These are phyloP conservation scores for Xanthorhoe designata DNA, from an alignment of 2,888 invertebrate species.

Conservation along the genomic window DNA sequence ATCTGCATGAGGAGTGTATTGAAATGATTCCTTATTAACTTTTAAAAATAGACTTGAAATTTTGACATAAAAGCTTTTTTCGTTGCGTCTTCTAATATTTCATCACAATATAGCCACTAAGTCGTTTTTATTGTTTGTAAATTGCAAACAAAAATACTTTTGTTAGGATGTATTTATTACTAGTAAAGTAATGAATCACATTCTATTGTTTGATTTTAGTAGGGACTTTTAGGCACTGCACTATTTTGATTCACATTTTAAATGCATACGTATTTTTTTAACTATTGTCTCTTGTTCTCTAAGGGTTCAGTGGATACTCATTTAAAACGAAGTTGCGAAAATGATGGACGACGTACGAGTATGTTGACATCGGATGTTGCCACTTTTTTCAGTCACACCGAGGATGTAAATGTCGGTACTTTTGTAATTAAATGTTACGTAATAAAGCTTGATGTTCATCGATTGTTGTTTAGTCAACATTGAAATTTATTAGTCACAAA, in stretches of 20 bases:
- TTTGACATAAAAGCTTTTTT: neutral
- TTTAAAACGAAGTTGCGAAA: slow-evolving; percentile 62
- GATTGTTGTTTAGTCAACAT: neutral
- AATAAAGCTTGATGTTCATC: neutral
- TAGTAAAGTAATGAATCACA: too few species aligned
- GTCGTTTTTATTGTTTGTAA: too few species aligned
- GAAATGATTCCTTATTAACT: neutral
- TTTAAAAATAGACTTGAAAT: neutral
- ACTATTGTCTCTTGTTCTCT: slow-evolving; percentile 5
- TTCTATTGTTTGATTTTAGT: too few species aligned
- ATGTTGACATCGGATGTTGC: slow-evolving; percentile 73
- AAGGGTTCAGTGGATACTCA: slow-evolving; percentile 52
- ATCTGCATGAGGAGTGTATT: too few species aligned
- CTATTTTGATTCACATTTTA: too few species aligned
- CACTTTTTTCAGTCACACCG: slow-evolving; percentile 56
- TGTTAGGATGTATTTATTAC: too few species aligned
- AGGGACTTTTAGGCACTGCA: too few species aligned
- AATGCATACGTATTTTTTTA: too few species aligned
- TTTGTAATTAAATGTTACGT: slow-evolving; percentile 30
- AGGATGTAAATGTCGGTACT: slow-evolving; percentile 45
- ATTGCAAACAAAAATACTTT: too few species aligned
- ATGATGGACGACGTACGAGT: slow-evolving; percentile 71
- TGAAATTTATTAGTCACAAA: too few species aligned
- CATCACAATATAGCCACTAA: too few species aligned
- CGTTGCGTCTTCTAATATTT: too few species aligned